Base-by-base conservation (phyloP, 2,113 vertebrate species). In the Hystrix brachyura region DNA sequence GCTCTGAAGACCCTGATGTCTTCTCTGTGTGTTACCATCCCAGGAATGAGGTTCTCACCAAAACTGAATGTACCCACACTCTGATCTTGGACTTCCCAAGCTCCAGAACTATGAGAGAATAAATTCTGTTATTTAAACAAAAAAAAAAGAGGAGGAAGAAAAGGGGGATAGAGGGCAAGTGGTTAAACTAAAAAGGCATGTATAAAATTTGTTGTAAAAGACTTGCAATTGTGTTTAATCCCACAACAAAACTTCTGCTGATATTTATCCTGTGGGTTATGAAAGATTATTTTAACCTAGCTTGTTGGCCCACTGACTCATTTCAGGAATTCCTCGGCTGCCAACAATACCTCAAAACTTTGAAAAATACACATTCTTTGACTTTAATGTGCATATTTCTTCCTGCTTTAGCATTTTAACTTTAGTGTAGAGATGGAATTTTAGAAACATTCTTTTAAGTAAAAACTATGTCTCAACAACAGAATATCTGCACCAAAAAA, bases 401-500 rank as follows among this genome's bases (percentile, higher is more conserved):
- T 96, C 46, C 53, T 29, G 59, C 2, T 60, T 93, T 62, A 53
- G 18, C 74, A 32, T 25, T n/a, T n/a, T n/a, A n/a, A n/a, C n/a
- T n/a, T n/a, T n/a, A n/a, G n/a, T n/a, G n/a, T n/a, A 43, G 38
- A 94, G 65, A 23, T 18, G 15, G 23, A 79, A 18, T 87, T 74
- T 89, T 69, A 60, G 79, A 83, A 46, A 69, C 19, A 76, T 84
- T 64, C 21, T 59, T 96, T 3, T 60, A 94, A 59, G 43, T 53
- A 76, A 48, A 67, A 46, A n/a, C 85, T 48, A 25, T 60, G 7
- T 82, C 95, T 92, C 43, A 91, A 53, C 57, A 82, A 60, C 53
- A 90, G 51, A 91, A 2, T 69, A 85, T 76, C 87, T 76, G 53
- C 32, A 55, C 57, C 87, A 38, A 59, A 84, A 92, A 87, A 87